These are phyloP conservation scores for Mya arenaria DNA, from an alignment of 1,140 invertebrate genomes.

Conservation along the genomic window DNA sequence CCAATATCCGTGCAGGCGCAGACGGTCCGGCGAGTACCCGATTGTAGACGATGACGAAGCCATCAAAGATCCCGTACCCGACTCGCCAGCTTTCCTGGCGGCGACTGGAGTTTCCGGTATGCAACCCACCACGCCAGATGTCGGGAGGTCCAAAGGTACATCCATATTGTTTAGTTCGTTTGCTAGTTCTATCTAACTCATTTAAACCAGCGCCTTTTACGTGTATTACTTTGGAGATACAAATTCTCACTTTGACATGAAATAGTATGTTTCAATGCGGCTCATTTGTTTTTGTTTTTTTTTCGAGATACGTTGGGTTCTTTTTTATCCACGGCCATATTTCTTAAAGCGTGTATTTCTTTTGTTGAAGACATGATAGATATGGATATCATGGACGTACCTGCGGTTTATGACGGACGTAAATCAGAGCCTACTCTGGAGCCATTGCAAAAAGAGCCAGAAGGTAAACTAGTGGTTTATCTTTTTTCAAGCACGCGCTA, in stretches of 20 bases:
- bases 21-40: constrained; percentile 14
- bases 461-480: neutral
- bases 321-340: too few species aligned
- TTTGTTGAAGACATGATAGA: constrained; percentile 35
- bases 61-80: neutral
- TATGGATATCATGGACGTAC: neutral
- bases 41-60: constrained; percentile 33
- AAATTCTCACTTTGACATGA: too few species aligned
- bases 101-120: neutral
- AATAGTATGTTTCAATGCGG: too few species aligned
- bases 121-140: constrained; percentile 19
- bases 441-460: neutral
- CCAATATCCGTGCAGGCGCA: too few species aligned
- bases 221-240: too few species aligned
- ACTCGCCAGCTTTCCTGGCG: neutral
- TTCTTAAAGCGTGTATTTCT: too few species aligned
- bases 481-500: neutral
- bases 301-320: too few species aligned
- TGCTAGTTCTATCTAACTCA: too few species aligned
- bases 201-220: too few species aligned
- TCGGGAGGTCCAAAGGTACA: constrained; percentile 2
- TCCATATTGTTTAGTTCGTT: neutral
- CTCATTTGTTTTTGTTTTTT: too few species aligned
- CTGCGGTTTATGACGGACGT: constrained; percentile 16
- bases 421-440: neutral